Evolutionary conservation across 2,113 vertebrate genomes (phyloP), one percentile per base, ranked within the genome.

Genomic region (Burhinus oedicnemus): DNA sequence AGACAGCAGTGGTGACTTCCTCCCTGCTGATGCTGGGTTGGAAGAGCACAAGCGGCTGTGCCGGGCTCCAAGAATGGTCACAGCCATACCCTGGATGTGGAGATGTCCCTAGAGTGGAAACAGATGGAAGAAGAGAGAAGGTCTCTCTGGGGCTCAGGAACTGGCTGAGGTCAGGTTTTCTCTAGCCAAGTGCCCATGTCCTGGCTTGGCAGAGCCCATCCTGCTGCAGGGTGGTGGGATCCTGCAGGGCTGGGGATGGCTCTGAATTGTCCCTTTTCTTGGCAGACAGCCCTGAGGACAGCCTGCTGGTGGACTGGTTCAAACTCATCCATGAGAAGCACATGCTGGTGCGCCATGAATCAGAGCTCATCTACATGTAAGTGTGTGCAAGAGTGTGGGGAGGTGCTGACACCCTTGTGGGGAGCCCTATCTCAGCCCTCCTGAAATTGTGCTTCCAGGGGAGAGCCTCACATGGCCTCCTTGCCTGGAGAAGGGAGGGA

Each of bases 361-460:
- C 98, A 0, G 99, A 99, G 95, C 98, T 99, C 82, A 98, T 99
- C 93, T 98, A 99, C 22, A 98, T 99, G 99, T 99, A 95, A 99
- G 99, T 98, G n/a, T 36, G 27, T 25, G 47, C 98, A 98, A 98
- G 95, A 91, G 81, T 98, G 49, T 26, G 60, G 27, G 36, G 30
- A 82, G 49, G 52, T 65, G 47, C 45, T 9, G n/a, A 17, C 0
- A 4, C 18, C 34, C 9, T 38, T 64, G 6, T 1, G 3, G 49
- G 32, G n/a, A 74, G 2, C 18, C 29, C 26, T 51, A 30, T 45
- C 49, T 85, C 54, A 65, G 62, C 62, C 62, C 7, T 80, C 11
- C 49, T 80, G 51, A 91, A 71, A 27, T 1, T 5, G 14, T 79
- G 45, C 45, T 76, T 70, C n/a, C 49, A 64, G 47, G 16, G 19